Conservation (phyloP, 2,113 vertebrate species). For the Zonotrichia leucophrys region DNA sequence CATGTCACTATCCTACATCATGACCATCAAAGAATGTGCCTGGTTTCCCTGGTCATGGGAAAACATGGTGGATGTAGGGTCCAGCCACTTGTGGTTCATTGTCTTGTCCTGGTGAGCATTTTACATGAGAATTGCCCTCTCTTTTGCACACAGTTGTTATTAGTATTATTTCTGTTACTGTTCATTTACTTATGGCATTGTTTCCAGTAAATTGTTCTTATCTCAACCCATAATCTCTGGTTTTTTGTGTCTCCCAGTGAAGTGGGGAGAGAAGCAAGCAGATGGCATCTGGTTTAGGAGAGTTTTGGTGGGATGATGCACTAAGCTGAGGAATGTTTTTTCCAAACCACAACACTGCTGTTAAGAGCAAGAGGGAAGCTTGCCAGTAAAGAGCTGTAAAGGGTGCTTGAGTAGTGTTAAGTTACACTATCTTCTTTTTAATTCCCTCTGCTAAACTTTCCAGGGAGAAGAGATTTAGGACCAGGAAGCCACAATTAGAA, state of each 20-base stretch:
- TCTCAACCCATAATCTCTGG: rapidly evolving
- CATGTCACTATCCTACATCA: neutral
- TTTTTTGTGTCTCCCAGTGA: neutral
- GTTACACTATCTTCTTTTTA: neutral
- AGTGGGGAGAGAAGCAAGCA: neutral
- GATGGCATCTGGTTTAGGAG: neutral
- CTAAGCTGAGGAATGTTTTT: neutral
- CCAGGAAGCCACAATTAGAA: neutral
- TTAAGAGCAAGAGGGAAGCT: neutral
- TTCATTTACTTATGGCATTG: neutral
- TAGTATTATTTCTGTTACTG: neutral
- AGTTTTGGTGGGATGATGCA: neutral
- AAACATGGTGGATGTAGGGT: neutral
- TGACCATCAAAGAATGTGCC: neutral
- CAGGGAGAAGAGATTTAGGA: neutral
- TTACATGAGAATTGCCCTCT: neutral
- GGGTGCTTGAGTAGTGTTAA: neutral
- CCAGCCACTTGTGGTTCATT: neutral
- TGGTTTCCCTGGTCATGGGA: neutral
- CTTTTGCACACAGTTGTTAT: neutral
- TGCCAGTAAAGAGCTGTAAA: neutral
- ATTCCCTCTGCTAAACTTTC: neutral
- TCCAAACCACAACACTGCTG: neutral
- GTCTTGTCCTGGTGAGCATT: neutral
- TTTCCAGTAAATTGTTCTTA: neutral